phyloP scores from a whole-genome alignment of 2,888 invertebrate genomes.

The Melipona beecheii region DNA sequence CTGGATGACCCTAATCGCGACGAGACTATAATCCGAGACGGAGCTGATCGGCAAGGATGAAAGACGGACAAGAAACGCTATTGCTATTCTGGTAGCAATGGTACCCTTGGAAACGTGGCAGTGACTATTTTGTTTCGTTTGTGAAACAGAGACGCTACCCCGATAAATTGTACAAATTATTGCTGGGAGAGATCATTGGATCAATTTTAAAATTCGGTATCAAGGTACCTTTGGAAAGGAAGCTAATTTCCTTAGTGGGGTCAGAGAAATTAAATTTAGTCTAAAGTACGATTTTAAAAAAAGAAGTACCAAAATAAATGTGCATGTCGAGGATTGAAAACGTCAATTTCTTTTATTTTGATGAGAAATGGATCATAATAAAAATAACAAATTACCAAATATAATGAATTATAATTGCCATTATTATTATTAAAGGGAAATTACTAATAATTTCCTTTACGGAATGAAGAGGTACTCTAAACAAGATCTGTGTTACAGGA shows the following conservation, averaged over 20 bases:
- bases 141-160: no score
- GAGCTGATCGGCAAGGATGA: background rate
- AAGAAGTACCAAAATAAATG: background rate
- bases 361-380: no score
- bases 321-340: background rate
- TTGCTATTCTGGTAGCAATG: conserved; percentile 22
- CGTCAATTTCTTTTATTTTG: no score
- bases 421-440: background rate
- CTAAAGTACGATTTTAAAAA: background rate
- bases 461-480: background rate
- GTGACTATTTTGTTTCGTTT: no score
- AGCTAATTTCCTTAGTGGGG: background rate
- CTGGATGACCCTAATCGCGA: conserved; percentile 57
- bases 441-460: background rate
- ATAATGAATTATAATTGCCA: no score
- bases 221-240: conserved; percentile 1
- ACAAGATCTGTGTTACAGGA: no score
- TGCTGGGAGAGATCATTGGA: no score
- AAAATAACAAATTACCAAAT: no score
- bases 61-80: background rate
- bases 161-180: no score
- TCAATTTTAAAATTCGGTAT: no score
- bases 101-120: background rate
- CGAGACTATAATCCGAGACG: conserved; percentile 1
- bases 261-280: background rate